A percentile compares a stretch with the other conserved stretches of the same genome.
phyloP scores from a whole-genome alignment of 2,797 vertebrate genomes.

The Onychomys arenicola region DNA sequence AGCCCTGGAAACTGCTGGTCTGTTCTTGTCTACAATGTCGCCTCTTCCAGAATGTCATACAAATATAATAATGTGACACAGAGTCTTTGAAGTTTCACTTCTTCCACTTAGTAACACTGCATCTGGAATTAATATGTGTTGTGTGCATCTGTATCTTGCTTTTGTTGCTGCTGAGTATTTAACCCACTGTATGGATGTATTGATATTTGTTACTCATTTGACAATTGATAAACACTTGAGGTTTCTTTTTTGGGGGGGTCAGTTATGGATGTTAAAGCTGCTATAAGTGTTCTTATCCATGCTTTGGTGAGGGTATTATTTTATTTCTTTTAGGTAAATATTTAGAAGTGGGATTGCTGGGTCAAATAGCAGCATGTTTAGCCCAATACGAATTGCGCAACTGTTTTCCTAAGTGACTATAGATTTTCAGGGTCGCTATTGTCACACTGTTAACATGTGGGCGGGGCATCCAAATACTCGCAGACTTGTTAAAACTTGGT shows the following conservation, averaged over 20 bases:
- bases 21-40: neutral
- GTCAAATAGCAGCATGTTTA: neutral
- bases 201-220: neutral
- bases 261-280: neutral
- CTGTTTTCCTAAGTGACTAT: neutral
- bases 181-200: neutral
- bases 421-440: neutral
- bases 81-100: neutral
- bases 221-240: neutral
- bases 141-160: neutral
- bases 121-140: neutral
- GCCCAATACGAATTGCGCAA: neutral
- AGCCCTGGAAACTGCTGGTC: neutral
- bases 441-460: neutral
- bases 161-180: neutral
- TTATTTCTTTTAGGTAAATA: slow-evolving; percentile 30
- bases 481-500: neutral
- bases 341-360: neutral
- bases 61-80: neutral
- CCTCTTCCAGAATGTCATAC: neutral
- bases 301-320: neutral
- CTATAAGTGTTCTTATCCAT: neutral
- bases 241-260: neutral
- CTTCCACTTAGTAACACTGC: neutral
- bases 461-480: neutral